Conservation (phyloP, 1,140 invertebrate species). For the Thaumetopoea pityocampa region DNA sequence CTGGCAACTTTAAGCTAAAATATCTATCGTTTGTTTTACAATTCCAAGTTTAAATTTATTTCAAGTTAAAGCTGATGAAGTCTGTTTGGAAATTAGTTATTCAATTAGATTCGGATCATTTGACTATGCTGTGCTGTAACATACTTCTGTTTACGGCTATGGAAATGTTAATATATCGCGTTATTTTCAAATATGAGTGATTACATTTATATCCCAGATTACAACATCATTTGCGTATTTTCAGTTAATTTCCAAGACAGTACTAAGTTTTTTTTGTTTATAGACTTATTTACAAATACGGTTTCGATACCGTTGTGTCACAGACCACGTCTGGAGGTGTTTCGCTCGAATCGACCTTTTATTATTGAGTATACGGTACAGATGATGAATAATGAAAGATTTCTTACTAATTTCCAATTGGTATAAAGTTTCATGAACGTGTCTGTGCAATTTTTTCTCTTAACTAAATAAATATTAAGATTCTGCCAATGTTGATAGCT, state of each 20-base stretch:
- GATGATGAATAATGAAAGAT: constrained; percentile 32
- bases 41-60: too few species aligned
- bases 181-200: too few species aligned
- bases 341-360: constrained; percentile 27
- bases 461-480: constrained; percentile 15
- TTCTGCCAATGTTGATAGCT: constrained; percentile 14
- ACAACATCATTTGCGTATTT: constrained; percentile 5
- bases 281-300: constrained; percentile 25
- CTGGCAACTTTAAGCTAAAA: too few species aligned
- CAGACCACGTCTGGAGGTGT: constrained; percentile 21
- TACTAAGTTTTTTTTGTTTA: constrained; percentile 30
- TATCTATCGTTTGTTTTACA: too few species aligned
- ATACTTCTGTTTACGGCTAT: too few species aligned
- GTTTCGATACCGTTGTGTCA: constrained; percentile 28
- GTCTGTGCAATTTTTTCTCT: constrained; percentile 27
- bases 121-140: too few species aligned
- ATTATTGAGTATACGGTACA: constrained; percentile 16
- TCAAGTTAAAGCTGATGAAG: too few species aligned
- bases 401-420: too few species aligned
- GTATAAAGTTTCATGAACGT: too few species aligned
- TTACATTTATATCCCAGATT: constrained; percentile 7
- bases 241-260: constrained; percentile 11
- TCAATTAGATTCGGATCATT: too few species aligned
- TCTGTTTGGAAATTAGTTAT: too few species aligned
- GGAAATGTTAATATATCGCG: too few species aligned